Evolutionary conservation across 2,113 vertebrate species (phyloP), one percentile per base, ranked within the genome.

Genomic region (Dascyllus trimaculatus): DNA sequence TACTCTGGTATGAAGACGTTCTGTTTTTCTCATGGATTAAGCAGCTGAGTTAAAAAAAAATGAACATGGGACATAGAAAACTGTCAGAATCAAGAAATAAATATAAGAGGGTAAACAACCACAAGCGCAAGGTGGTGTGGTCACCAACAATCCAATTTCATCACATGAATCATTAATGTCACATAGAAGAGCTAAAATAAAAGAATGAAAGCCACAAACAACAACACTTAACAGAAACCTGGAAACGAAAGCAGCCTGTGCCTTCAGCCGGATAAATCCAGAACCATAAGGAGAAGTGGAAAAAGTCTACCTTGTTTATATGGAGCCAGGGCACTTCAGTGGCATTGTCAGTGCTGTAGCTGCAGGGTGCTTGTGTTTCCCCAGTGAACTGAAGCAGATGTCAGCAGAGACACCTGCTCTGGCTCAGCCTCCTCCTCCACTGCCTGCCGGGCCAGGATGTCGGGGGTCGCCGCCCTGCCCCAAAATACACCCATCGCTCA

Each of bases 321-420:
- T 68, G 84, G 62, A 71, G 83, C 76, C 81, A 38, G 73, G 65
- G 60, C 85, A 81, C 84, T 78, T 91, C 90, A 84, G 81, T 69
- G 71, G 79, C 75, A 83, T 78, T 77, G 89, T 93, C 74, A 88
- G 73, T 24, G 75, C 71, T 63, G 85, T 67, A 71, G 88, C 85
- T 89, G 88, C 84, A 81, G 77, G 80, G 76, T 89, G 87, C 87
- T 89, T 85, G 88, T 90, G 88, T 84, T 91, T 91, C 91, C 89
- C 87, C 75, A 86, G 91, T 89, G 89, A 93, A 92, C 82, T 86
- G 74, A 91, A 84, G 85, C 92, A 95, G 93, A 94, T 94, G 90
- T 93, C 93, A 86, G 82, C 66, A 75, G 73, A 88, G 91, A 91
- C 93, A 94, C 92, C 91, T 94, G 91, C 89, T 93, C 71, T 48